Evolutionary conservation across 2,113 vertebrate species (phyloP).

Genomic region (Prietella phreatophila): DNA sequence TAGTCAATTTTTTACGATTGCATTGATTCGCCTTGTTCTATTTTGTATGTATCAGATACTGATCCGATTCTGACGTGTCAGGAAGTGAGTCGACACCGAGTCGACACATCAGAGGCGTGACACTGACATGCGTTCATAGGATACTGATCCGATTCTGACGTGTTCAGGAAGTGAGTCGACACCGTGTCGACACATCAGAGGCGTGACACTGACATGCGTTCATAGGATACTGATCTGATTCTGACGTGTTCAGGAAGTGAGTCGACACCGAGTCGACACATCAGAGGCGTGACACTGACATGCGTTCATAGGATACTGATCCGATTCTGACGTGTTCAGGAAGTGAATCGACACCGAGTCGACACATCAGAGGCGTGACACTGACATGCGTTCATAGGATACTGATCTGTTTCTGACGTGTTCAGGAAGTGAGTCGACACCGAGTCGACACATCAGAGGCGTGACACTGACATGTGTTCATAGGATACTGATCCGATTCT

Average conservation of each 20-base stretch:
- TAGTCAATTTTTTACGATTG: too few species aligned
- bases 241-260: not conserved
- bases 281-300: not conserved
- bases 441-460: conserved; percentile 2
- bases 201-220: not conserved
- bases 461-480: not conserved
- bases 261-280: not conserved
- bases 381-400: not conserved
- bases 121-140: not conserved
- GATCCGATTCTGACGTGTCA: not conserved
- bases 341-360: not conserved
- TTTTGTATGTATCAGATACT: not conserved
- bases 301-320: not conserved
- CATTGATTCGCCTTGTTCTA: not conserved
- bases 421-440: not conserved
- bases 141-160: not conserved
- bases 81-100: not conserved
- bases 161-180: not conserved
- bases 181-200: conserved; percentile 2
- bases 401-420: not conserved
- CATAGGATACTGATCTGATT: not conserved
- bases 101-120: conserved; percentile 7
- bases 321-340: not conserved
- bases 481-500: not conserved
- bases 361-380: not conserved